These are phyloP conservation scores for Amiota mariae DNA, from an alignment of 2,888 invertebrate species.

Conservation along the genomic window DNA sequence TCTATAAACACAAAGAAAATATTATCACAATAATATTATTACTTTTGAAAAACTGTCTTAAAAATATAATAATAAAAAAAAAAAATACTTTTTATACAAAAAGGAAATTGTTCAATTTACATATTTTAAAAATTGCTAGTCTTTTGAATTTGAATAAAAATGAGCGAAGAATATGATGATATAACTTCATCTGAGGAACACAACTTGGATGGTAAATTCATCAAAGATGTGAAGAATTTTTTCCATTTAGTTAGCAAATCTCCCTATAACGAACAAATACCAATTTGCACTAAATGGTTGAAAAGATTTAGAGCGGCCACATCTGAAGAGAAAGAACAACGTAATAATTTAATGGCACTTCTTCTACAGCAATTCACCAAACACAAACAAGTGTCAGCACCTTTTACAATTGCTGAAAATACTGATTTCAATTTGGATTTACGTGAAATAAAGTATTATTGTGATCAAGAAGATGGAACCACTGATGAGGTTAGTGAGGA, in stretches of 20 bases:
- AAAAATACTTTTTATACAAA: not conserved
- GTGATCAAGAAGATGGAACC: too few species aligned
- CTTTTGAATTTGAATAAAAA: too few species aligned
- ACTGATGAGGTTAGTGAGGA: too few species aligned
- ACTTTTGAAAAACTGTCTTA: not conserved
- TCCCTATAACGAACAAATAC: slow-evolving; percentile 29
- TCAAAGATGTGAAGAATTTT: slow-evolving; percentile 46
- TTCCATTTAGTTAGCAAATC: slow-evolving; percentile 37
- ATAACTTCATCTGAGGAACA: not conserved
- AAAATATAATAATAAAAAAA: slow-evolving; percentile 1
- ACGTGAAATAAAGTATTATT: slow-evolving; percentile 15
- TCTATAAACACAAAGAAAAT: slow-evolving; percentile 45
- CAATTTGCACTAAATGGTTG: slow-evolving; percentile 60
- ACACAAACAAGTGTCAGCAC: slow-evolving; percentile 44
- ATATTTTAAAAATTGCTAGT: not conserved
- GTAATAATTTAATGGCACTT: slow-evolving; percentile 65
- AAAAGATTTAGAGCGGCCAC: slow-evolving; percentile 58
- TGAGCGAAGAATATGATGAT: too few species aligned
- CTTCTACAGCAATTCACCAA: slow-evolving; percentile 64
- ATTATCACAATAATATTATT: not conserved
- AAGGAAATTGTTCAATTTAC: not conserved
- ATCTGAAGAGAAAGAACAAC: slow-evolving; percentile 57
- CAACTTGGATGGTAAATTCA: slow-evolving; percentile 48
- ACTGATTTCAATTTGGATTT: slow-evolving; percentile 47
- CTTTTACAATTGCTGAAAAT: slow-evolving; percentile 56